These are phyloP conservation scores for Xiphorhynchus erythropygius DNA, from an alignment of 2,797 vertebrate genomes.

Conservation along the genomic window DNA sequence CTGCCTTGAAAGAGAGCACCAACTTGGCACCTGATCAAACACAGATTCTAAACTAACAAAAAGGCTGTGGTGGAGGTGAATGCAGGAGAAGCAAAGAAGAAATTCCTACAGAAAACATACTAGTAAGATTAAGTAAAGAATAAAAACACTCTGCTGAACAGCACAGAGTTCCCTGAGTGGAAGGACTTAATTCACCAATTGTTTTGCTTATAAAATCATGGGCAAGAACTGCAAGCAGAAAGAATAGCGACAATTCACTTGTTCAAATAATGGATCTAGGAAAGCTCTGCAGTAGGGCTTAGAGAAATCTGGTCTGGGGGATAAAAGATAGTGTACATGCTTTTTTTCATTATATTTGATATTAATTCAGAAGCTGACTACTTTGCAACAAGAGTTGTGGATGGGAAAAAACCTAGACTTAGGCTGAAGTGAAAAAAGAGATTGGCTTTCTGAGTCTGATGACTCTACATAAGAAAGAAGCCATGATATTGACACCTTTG, in stretches of 20 bases:
- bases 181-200: neutral
- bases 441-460: neutral
- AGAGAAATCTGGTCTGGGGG: neutral
- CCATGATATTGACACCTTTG: neutral
- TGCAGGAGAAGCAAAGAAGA: neutral
- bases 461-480: neutral
- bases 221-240: neutral
- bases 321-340: neutral
- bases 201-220: neutral
- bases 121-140: neutral
- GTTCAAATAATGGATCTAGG: neutral
- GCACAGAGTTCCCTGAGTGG: neutral
- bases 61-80: neutral
- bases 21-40: neutral
- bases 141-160: neutral
- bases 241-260: neutral
- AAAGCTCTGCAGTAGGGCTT: neutral
- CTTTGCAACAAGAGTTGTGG: neutral
- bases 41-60: neutral
- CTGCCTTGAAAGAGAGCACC: neutral
- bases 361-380: neutral
- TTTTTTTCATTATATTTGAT: neutral
- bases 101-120: neutral
- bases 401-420: neutral
- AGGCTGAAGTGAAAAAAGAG: neutral